Evolutionary conservation across 2,113 vertebrate genomes (phyloP), one percentile per base, ranked within the genome.

Genomic region (Prolemur simus): DNA sequence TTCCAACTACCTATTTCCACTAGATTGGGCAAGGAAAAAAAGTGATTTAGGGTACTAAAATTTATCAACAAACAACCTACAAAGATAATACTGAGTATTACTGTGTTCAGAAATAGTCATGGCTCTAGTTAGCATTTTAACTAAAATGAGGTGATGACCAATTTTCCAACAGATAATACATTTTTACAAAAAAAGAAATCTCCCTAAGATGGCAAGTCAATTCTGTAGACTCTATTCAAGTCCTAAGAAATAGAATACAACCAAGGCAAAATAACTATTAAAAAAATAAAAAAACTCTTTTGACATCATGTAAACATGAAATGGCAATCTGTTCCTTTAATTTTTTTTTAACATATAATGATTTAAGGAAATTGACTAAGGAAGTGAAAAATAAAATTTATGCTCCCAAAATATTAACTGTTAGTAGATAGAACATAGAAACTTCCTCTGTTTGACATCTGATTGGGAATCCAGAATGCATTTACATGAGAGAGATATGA

Each of bases 21-120:
- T 69, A 87, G 29, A 86, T 3, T 68, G 42, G n/a, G 15, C 7
- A 96, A 93, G 49, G 91, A 86, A 76, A 84, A 84, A 81, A 96
- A 69, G 39, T 42, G 47, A 63, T 42, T 66, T 34, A 73, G 2
- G 11, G 23, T 42, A 81, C 58, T 95, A 97, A 76, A 94, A 91
- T 83, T 42, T 84, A 94, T 86, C 71, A 91, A 18, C 27, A 54
- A 47, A 92, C 21, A 76, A 85, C 29, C 45, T 32, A 64, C 49
- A 64, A 96, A 88, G 47, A 83, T 39, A 96, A 96, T 39, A 42
- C 39, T 96, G 74, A 89, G 64, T 63, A 45, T 52, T 15, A 66
- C 32, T 93, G 25, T 47, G 18, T 49, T 83, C 56, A 78, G 32
- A 94, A 97, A 83, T n/a, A 66, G 11, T 81, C 27, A 64, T 10